Evolutionary conservation across 92 coral and sea anemone genomes (phyloP), one percentile per base, ranked within the genome.

Genomic region (Desmophyllum pertusum): DNA sequence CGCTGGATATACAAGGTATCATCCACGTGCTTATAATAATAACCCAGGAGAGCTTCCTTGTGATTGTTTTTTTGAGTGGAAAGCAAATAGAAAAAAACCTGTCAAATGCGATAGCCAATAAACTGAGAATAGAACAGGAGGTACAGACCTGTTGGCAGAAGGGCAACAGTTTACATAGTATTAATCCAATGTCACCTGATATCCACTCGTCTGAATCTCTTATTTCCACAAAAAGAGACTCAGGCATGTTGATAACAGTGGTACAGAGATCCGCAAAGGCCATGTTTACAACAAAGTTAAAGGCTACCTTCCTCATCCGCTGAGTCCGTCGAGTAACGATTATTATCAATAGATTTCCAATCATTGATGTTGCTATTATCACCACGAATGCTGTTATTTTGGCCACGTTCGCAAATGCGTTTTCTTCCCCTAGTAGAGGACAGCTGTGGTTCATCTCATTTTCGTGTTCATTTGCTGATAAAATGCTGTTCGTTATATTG

Each of bases 71-170:
- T 67, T 87, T 87, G n/a, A 92, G 91, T 1, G 98, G 95, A n/a
- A 87, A 77, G 15, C 83, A 69, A 64, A 94, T 88, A 8, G 98
- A 94, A 17, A 84, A 89, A 41, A 81, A 89, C 1, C 95, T 87
- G 75, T 94, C 98, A 37, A 89, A 70, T 10, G 98, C 95, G 70
- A 94, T 94, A 15, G 89, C 88, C 36, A 83, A 81, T 50, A 94
- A 78, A 48, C 93, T 94, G 21, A 94, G 87, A 13, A 92, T 91
- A 3, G 98, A 91, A 42, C 95, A 92, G 55, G 83, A 91, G 52
- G 93, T 86, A 2, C 95, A 92, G 36, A 90, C 79, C 7, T 84
- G 89, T 43, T 91, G 92, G 33, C 79, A 78, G 29, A 91, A 65
- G 4, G 91, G 92, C 62, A 88, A 70, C 9, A 88, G 86, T 52